These are phyloP conservation scores for Chloropsis hardwickii DNA, from an alignment of 2,113 vertebrate species.

Conservation along the genomic window DNA sequence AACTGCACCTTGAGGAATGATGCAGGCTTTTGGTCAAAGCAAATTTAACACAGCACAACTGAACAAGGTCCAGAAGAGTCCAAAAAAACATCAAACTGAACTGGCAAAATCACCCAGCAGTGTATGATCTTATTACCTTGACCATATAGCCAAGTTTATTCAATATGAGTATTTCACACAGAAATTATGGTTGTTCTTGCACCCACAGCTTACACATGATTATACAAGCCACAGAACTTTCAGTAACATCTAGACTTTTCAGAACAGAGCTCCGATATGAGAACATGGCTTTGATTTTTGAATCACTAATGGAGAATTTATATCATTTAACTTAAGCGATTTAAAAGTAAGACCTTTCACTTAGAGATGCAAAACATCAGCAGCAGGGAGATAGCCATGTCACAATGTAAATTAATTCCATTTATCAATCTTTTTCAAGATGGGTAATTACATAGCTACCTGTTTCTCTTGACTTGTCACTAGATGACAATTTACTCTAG, in stretches of 20 bases:
- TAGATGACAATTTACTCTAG: neutral
- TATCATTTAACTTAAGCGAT: neutral
- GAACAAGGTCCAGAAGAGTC: neutral
- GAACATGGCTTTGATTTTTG: neutral
- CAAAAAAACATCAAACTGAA: neutral
- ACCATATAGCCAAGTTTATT: neutral
- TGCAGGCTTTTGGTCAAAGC: neutral
- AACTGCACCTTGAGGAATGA: neutral
- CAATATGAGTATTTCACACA: neutral
- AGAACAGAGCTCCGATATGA: neutral
- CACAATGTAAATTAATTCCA: neutral
- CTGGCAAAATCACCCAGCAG: fast-evolving
- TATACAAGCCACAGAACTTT: neutral
- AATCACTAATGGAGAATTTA: neutral
- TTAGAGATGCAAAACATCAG: neutral
- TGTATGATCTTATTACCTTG: neutral
- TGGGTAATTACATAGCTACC: neutral
- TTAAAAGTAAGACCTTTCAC: neutral
- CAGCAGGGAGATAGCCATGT: neutral
- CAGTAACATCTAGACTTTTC: neutral
- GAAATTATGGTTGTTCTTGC: neutral
- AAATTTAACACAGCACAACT: neutral
- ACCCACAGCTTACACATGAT: neutral
- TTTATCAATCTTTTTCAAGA: neutral
- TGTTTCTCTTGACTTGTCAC: neutral